phyloP scores from a whole-genome alignment of 2,888 invertebrate genomes.

The Plagodis dolabraria region DNA sequence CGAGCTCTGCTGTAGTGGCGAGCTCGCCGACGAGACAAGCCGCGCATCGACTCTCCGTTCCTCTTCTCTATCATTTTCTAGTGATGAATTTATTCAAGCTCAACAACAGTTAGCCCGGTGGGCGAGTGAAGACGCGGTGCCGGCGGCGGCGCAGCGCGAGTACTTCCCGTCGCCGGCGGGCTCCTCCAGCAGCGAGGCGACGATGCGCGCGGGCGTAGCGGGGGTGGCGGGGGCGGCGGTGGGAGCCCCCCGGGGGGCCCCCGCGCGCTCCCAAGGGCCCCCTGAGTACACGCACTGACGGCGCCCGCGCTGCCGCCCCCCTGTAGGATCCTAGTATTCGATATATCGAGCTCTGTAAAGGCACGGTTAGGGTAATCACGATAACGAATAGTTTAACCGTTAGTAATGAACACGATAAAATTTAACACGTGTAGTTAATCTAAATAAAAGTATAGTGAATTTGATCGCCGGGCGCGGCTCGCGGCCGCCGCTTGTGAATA shows the following conservation, averaged over 20 bases:
- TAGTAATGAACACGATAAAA: slow-evolving; percentile 66
- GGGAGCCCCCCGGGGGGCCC: slow-evolving; percentile 71
- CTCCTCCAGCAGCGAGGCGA: slow-evolving; percentile 73
- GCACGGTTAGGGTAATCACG: slow-evolving; percentile 62
- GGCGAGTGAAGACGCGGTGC: slow-evolving; percentile 94
- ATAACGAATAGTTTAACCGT: slow-evolving; percentile 66
- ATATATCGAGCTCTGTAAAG: slow-evolving; percentile 55
- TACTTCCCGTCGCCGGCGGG: slow-evolving; percentile 72
- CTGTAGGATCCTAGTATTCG: slow-evolving; percentile 44
- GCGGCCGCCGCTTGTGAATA: slow-evolving; percentile 63
- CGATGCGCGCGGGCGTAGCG: slow-evolving; percentile 67
- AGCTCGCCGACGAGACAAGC: slow-evolving; percentile 41
- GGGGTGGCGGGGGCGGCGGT: slow-evolving; percentile 65
- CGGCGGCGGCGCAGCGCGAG: slow-evolving; percentile 73
- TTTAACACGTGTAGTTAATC: slow-evolving; percentile 66
- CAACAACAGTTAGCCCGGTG: slow-evolving; percentile 98
- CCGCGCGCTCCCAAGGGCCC: slow-evolving; percentile 66
- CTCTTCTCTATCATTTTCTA: slow-evolving; percentile 95
- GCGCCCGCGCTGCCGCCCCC: slow-evolving; percentile 52
- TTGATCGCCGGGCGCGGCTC: slow-evolving; percentile 49
- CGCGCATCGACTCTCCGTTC: slow-evolving; percentile 85
- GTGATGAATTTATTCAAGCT: slow-evolving; percentile 99
- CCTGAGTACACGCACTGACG: slow-evolving; percentile 92
- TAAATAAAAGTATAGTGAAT: slow-evolving; percentile 57
- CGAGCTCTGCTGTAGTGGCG: slow-evolving; percentile 14